Conservation (phyloP, 2,113 vertebrate genomes). For the Platysternon megacephalum region DNA sequence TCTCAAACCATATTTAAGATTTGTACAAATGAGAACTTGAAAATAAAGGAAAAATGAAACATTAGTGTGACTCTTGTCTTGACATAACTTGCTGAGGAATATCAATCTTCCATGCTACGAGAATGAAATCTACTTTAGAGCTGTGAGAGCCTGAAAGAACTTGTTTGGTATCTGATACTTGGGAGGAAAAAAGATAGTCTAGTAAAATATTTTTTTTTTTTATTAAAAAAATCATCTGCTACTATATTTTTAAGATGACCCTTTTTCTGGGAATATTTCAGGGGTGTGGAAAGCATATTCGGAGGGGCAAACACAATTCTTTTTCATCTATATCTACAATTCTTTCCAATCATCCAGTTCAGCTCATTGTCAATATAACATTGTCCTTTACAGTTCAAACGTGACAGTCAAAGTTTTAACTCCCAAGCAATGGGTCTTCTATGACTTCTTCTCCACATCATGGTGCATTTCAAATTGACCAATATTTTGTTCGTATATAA, state of each 20-base stretch:
- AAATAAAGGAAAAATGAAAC: slow-evolving; percentile 63
- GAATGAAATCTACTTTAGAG: slow-evolving; percentile 27
- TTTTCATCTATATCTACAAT: not conserved
- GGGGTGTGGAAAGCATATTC: not conserved
- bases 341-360: not conserved
- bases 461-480: not conserved
- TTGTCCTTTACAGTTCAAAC: not conserved
- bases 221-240: not conserved
- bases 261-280: not conserved
- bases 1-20: slow-evolving; percentile 36
- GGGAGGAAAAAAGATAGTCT: not conserved
- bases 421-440: not conserved
- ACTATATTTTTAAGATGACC: not conserved
- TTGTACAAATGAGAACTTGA: slow-evolving; percentile 56
- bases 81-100: slow-evolving; percentile 24
- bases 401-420: not conserved
- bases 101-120: slow-evolving; percentile 42
- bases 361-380: not conserved
- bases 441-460: not conserved
- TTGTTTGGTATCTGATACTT: not conserved
- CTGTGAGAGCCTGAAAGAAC: not conserved
- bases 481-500: not conserved
- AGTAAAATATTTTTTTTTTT: not conserved
- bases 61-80: slow-evolving; percentile 43
- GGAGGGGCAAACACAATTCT: not conserved